phyloP scores from a whole-genome alignment of 92 coral and sea anemone genomes.

The Bergia puertoricense region DNA sequence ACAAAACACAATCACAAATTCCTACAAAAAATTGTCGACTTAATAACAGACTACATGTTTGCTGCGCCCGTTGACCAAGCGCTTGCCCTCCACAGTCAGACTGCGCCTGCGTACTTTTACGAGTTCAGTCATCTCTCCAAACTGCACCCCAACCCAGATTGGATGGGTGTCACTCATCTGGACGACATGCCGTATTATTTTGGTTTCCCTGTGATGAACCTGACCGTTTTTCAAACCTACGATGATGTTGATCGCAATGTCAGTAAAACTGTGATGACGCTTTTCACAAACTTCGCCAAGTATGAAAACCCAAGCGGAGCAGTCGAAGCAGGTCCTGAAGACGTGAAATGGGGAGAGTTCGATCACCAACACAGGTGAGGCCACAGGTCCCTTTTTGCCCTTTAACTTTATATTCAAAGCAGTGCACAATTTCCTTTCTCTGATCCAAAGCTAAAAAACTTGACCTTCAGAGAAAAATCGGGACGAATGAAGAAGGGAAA shows the following conservation, averaged over 20 bases:
- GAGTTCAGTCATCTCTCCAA: constrained; percentile 42
- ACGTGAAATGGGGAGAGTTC: not conserved
- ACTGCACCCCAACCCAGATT: not conserved
- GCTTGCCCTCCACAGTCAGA: constrained; percentile 45
- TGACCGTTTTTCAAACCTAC: not conserved
- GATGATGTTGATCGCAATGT: constrained; percentile 46
- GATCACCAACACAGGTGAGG: constrained; percentile 19
- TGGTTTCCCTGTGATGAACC: constrained; percentile 28
- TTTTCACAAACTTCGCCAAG: constrained; percentile 55
- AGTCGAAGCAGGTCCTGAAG: not conserved
- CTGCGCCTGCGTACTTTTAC: constrained; percentile 52
- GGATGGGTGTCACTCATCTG: constrained; percentile 20
- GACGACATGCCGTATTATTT: constrained; percentile 10
- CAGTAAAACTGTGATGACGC: constrained; percentile 40
- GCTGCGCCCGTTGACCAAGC: constrained; percentile 47
- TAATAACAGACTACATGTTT: constrained; percentile 37
- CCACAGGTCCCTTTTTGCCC: not conserved
- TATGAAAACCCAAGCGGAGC: constrained; percentile 15
- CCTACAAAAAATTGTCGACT: constrained; percentile 38
- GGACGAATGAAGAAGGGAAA: too few relatives aligned
- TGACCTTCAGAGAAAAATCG: too few relatives aligned
- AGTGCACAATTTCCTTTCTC: too few relatives aligned
- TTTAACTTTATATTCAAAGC: not conserved
- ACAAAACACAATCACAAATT: constrained; percentile 28
- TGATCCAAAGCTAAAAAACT: not conserved